Evolutionary conservation across 2,113 vertebrate genomes (phyloP).

Genomic region (Oreochromis niloticus): DNA sequence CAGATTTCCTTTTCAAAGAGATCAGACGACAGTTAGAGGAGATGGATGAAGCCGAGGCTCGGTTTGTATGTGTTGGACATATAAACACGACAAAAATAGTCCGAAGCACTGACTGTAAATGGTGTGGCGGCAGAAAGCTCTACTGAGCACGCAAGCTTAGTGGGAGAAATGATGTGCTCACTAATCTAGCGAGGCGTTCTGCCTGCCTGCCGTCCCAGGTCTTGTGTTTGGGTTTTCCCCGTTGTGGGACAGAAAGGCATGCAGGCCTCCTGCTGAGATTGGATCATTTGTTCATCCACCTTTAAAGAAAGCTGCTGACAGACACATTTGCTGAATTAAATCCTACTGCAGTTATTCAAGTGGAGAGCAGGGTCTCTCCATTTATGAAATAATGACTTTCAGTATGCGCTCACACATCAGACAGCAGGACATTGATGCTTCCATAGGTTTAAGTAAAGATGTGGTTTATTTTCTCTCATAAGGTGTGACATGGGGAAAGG

Average conservation of each 20-base stretch:
- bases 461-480: neutral
- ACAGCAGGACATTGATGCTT: neutral
- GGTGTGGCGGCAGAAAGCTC: neutral
- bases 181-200: neutral
- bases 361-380: neutral
- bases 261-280: neutral
- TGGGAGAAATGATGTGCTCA: conserved; percentile 30
- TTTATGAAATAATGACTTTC: neutral
- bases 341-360: neutral
- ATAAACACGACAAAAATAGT: conserved; percentile 18
- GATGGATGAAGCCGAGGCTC: neutral
- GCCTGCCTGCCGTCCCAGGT: neutral
- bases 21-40: neutral
- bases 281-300: neutral
- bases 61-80: neutral
- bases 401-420: neutral
- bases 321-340: neutral
- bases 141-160: neutral
- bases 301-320: neutral
- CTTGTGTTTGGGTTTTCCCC: neutral
- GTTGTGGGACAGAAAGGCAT: neutral
- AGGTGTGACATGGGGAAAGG: conserved; percentile 97
- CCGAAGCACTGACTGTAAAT: conserved; percentile 22
- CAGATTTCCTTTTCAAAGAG: neutral
- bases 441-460: neutral